Conservation (phyloP, 2,797 vertebrate genomes). For the Eutrigla gurnardus region DNA sequence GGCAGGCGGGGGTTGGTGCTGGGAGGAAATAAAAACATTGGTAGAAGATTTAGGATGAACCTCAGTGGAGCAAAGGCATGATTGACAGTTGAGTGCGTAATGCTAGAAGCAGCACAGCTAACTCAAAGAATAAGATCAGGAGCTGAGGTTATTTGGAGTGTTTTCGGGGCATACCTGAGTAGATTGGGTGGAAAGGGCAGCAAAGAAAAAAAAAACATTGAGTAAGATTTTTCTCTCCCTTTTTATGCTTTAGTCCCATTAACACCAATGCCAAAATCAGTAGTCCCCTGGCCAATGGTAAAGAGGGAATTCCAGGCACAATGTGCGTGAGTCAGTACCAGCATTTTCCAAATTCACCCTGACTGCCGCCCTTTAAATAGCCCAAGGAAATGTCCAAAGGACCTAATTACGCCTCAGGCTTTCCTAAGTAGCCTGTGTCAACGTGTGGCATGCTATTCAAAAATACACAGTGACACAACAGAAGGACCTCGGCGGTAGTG, state of each 20-base stretch:
- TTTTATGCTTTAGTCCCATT: slow-evolving; percentile 73
- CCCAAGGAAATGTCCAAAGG: slow-evolving; percentile 84
- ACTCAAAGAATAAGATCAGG: slow-evolving; percentile 56
- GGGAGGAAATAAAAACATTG: slow-evolving; percentile 71
- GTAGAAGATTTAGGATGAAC: slow-evolving; percentile 56
- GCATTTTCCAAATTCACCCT: slow-evolving; percentile 82
- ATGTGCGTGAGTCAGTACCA: slow-evolving; percentile 79
- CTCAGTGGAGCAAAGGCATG: slow-evolving; percentile 47
- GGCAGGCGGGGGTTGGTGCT: slow-evolving; percentile 47
- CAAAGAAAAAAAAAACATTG: slow-evolving; percentile 49
- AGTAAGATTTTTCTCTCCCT: slow-evolving; percentile 69
- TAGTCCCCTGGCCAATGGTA: slow-evolving; percentile 75
- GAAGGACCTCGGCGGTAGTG: slow-evolving; percentile 48
- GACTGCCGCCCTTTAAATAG: slow-evolving; percentile 82
- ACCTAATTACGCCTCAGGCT: slow-evolving; percentile 84
- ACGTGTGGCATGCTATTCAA: slow-evolving; percentile 75
- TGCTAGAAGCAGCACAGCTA: slow-evolving; percentile 59
- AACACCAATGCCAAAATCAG: slow-evolving; percentile 77
- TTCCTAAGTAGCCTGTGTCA: slow-evolving; percentile 80
- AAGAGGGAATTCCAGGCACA: slow-evolving; percentile 84
- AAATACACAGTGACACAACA: slow-evolving; percentile 75
- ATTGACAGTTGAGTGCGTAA: slow-evolving; percentile 65
- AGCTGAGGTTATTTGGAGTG: slow-evolving; percentile 59
- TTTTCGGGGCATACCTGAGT: slow-evolving; percentile 29
- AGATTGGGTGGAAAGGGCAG: slow-evolving; percentile 52